These are phyloP conservation scores for Orestias chungarensis DNA, from an alignment of 2,797 vertebrate species.

Conservation along the genomic window DNA sequence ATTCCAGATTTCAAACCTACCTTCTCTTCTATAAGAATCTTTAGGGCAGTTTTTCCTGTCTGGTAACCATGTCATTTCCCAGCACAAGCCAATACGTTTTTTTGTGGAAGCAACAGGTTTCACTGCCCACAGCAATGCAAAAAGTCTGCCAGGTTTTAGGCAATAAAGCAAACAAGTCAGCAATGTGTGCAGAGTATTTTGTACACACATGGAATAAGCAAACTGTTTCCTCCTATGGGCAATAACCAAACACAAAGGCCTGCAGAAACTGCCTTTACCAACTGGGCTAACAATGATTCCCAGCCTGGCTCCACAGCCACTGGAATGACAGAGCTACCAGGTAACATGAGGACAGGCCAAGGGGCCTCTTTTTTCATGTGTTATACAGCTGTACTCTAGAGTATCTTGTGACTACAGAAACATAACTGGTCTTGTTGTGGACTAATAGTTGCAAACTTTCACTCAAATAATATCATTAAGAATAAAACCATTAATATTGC, in stretches of 20 bases:
- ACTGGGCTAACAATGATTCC: background rate
- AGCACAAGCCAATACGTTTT: background rate
- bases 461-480: too few species aligned
- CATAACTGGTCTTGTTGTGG: too few species aligned
- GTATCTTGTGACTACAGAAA: too few species aligned
- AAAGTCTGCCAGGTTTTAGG: constrained; percentile 1
- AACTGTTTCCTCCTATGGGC: background rate
- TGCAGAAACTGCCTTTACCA: background rate
- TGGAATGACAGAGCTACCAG: background rate
- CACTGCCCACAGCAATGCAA: background rate
- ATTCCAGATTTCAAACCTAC: background rate
- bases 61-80: background rate
- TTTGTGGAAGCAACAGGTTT: background rate
- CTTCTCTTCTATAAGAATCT: background rate
- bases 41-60: background rate
- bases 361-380: background rate
- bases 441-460: too few species aligned
- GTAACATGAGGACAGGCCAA: background rate
- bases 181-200: background rate
- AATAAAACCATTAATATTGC: too few species aligned
- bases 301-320: background rate
- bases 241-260: background rate
- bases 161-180: background rate
- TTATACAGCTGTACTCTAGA: too few species aligned
- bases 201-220: background rate